phyloP scores from a whole-genome alignment of 1,140 invertebrate genomes.

The Leptonema lineaticorne region DNA sequence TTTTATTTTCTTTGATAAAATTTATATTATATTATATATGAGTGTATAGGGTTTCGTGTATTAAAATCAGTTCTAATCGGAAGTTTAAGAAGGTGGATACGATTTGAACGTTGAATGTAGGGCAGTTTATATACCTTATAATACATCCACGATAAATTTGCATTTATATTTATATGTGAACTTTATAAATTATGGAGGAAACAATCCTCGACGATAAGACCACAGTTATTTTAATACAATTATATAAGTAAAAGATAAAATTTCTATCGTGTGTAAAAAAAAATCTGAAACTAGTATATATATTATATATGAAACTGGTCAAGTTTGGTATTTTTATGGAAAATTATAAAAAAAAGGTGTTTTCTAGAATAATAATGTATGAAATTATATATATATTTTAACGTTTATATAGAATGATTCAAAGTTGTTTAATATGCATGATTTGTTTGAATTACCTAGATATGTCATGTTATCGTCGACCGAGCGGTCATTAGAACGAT shows the following conservation, averaged over 20 bases:
- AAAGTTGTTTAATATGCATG: constrained; percentile 18
- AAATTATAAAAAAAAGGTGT: too few species aligned
- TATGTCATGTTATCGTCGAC: neutral
- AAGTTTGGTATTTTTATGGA: too few species aligned
- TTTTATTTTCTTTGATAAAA: too few species aligned
- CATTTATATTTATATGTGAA: neutral
- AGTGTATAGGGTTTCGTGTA: neutral
- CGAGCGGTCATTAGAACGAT: neutral
- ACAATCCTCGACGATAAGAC: neutral
- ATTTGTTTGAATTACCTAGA: constrained; percentile 24
- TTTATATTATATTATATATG: neutral
- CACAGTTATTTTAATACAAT: neutral
- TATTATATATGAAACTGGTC: too few species aligned
- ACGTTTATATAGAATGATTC: too few species aligned
- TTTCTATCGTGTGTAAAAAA: too few species aligned
- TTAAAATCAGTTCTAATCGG: neutral
- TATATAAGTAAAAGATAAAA: too few species aligned
- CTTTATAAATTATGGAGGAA: neutral
- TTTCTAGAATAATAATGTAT: too few species aligned
- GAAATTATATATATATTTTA: too few species aligned
- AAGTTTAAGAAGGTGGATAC: neutral
- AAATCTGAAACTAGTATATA: too few species aligned
- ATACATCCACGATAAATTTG: too few species aligned
- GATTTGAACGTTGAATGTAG: neutral
- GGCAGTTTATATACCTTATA: too few species aligned